A percentile compares a stretch with the other conserved stretches of the same genome.
Conservation (phyloP, 2,888 invertebrate genomes). For the Lydus trimaculatus region DNA sequence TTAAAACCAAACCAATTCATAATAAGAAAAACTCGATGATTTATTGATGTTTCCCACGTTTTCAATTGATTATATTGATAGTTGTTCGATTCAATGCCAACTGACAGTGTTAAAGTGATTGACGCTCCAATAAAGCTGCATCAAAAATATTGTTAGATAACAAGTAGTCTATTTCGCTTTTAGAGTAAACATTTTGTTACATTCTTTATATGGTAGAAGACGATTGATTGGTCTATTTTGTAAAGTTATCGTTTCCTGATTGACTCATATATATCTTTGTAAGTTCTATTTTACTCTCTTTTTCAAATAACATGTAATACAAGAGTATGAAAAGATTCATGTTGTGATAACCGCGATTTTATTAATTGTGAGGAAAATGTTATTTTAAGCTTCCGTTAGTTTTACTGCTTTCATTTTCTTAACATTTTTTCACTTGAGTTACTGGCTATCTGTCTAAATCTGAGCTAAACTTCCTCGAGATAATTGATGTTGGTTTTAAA, state of each 20-base stretch:
- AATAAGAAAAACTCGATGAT: conserved; percentile 34
- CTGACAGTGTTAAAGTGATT: conserved; percentile 45
- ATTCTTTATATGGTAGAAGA: conserved; percentile 10
- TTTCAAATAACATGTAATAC: no score
- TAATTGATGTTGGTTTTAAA: conserved; percentile 37
- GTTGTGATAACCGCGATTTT: conserved; percentile 10
- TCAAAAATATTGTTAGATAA: conserved; percentile 49
- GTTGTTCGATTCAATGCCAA: conserved; percentile 18
- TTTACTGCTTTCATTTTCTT: background rate
- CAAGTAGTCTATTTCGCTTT: conserved; percentile 43
- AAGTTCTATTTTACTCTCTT: no score
- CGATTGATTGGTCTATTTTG: conserved; percentile 45
- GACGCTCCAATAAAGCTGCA: conserved; percentile 48
- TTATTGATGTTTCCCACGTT: conserved; percentile 25
- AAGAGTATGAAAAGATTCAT: no score
- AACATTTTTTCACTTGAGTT: conserved; percentile 27
- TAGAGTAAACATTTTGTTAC: conserved; percentile 45
- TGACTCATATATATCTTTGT: no score
- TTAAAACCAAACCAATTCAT: background rate
- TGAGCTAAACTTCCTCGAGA: conserved; percentile 32
- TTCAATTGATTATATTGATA: conserved; percentile 16
- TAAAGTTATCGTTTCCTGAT: no score
- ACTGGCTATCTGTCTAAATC: conserved; percentile 37
- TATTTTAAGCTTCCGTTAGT: background rate
- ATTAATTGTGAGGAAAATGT: background rate